Evolutionary conservation across 2,113 vertebrate genomes (phyloP).

Genomic region (Lamprologus speciosus): DNA sequence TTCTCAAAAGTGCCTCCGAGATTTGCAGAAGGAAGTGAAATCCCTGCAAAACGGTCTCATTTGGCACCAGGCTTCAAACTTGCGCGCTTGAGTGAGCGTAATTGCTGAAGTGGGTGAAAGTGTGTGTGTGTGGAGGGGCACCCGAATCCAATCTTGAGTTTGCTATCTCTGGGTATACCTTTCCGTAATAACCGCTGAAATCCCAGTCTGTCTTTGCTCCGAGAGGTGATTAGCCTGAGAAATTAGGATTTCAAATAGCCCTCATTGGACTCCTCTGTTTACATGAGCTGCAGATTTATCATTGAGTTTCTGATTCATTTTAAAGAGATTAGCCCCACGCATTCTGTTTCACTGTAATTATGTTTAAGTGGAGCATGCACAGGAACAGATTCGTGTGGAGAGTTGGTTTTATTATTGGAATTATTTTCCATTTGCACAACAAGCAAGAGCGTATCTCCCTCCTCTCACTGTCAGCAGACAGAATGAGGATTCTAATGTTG

Average conservation of each 20-base stretch:
- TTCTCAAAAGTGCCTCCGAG: slow-evolving; percentile 79
- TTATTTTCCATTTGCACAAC: slow-evolving; percentile 32
- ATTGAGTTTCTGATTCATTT: slow-evolving; percentile 48
- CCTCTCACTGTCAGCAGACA: background rate
- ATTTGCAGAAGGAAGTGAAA: slow-evolving; percentile 80
- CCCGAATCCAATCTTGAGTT: slow-evolving; percentile 63
- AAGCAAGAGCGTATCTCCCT: slow-evolving; percentile 11
- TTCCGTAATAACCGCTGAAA: slow-evolving; percentile 77
- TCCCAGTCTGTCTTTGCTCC: slow-evolving; percentile 71
- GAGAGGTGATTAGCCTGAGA: slow-evolving; percentile 74
- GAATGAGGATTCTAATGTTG: slow-evolving; percentile 1
- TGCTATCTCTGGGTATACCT: slow-evolving; percentile 73
- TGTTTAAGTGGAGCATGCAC: slow-evolving; percentile 33
- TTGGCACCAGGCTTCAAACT: slow-evolving; percentile 74
- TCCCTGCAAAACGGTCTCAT: slow-evolving; percentile 82
- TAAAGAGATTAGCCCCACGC: slow-evolving; percentile 29
- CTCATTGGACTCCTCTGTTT: slow-evolving; percentile 71
- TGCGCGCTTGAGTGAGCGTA: slow-evolving; percentile 79
- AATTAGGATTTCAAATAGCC: slow-evolving; percentile 71
- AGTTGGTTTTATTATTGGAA: slow-evolving; percentile 46
- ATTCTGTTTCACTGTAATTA: slow-evolving; percentile 40
- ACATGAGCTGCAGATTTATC: slow-evolving; percentile 70
- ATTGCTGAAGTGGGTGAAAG: slow-evolving; percentile 60
- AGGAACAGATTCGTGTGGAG: slow-evolving; percentile 25
- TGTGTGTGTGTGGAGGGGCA: background rate